Conservation (phyloP, 2,113 vertebrate species). For the Pelecanoides urinatrix region DNA sequence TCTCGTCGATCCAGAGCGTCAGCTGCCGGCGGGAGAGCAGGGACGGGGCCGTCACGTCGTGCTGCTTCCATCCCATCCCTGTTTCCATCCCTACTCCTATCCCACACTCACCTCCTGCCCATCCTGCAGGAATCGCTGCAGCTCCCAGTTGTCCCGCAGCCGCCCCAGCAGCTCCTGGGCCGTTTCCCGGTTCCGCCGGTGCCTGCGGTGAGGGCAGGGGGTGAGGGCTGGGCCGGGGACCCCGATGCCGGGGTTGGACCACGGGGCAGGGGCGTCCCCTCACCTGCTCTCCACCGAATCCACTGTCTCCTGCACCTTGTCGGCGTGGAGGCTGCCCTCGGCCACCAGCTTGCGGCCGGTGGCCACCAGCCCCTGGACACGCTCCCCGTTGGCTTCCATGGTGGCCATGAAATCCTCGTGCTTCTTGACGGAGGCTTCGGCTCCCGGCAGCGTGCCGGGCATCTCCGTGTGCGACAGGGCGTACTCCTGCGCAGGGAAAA, state of each 20-base stretch:
- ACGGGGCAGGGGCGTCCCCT: neutral
- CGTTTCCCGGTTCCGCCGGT: slow-evolving; percentile 83
- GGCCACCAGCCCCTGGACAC: slow-evolving; percentile 85
- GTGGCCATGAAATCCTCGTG: slow-evolving; percentile 92
- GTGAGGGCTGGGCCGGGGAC: neutral
- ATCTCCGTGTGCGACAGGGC: slow-evolving; percentile 91
- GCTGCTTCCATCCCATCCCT: neutral
- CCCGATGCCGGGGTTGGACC: fast-evolving
- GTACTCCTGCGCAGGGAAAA: slow-evolving; percentile 77
- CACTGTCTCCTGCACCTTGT: slow-evolving; percentile 91
- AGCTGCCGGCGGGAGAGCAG: slow-evolving; percentile 65
- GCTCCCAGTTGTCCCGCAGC: slow-evolving; percentile 90
- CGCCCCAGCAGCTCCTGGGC: slow-evolving; percentile 84
- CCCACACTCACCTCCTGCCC: slow-evolving; percentile 83
- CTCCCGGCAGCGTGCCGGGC: slow-evolving; percentile 86
- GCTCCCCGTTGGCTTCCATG: slow-evolving; percentile 91
- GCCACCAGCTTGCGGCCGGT: slow-evolving; percentile 84
- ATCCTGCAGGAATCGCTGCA: slow-evolving; percentile 93
- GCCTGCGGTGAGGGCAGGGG: slow-evolving; percentile 64
- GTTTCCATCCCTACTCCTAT: fast-evolving
- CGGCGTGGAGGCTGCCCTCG: slow-evolving; percentile 79
- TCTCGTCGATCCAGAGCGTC: slow-evolving; percentile 91
- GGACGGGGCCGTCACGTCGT: neutral
- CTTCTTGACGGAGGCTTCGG: slow-evolving; percentile 89
- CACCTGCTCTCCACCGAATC: slow-evolving; percentile 91